Evolutionary conservation across 1,140 invertebrate genomes (phyloP), one percentile per base, ranked within the genome.

Genomic region (Dicyema japonicum): DNA sequence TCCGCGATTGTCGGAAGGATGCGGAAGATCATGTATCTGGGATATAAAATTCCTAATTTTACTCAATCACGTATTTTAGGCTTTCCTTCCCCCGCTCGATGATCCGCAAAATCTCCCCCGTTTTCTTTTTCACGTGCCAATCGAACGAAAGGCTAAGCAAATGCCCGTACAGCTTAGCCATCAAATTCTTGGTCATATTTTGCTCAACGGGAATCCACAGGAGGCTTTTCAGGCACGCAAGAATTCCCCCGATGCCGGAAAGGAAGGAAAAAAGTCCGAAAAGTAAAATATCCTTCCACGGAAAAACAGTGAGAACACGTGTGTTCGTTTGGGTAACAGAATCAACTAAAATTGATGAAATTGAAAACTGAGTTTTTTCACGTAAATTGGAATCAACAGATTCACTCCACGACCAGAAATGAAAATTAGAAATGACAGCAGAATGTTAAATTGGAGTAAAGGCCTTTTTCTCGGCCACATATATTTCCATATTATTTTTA

Each of bases 201-300:
- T 92, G 80, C 37, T 82, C 72, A 24, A 92, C 69, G 34, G 62
- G 60, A 40, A 88, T 82, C 80, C 80, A 92, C 4, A 90, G 48
- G 42, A 76, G 75, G 2, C 67, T 66, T 22, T 78, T 58, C 2
- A 82, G 37, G 49, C 80, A 85, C 44, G 78, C 85, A 6, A 92
- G 53, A 22, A 85, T 53, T 12, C 80, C 78, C 19, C 4, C 32
- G 37, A 28, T 29, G 46, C 44, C 46, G 41, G 38, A 69, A 72
- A 46, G 16, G 58, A 58, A 37, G 32, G 38, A 22, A 31, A 28
- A 13, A 9, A 8, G 19, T 28, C 18, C 14, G 8, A 28, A 23
- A 22, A 8, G 7, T 23, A 9, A 8, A 11, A 15, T 12, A 15
- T 11, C 12, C 9, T 27, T 7, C 14, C 28, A 31, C 11, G 11